A percentile compares a stretch with the other conserved stretches of the same genome.
These are phyloP conservation scores for Hypsibius dujardini DNA, from an alignment of 1,140 invertebrate genomes.

Conservation along the genomic window DNA sequence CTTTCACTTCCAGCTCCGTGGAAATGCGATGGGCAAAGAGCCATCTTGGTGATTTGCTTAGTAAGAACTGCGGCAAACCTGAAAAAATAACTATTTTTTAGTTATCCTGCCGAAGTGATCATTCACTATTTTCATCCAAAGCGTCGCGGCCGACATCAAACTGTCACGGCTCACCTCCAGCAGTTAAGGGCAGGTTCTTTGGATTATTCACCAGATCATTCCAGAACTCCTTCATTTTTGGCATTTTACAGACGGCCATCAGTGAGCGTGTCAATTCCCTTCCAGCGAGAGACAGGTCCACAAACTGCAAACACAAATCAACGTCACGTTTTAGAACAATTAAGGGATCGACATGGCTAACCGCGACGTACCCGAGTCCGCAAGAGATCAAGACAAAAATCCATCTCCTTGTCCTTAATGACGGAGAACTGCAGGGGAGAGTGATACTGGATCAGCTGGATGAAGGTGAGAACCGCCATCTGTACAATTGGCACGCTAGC, in stretches of 20 bases:
- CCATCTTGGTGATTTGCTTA: conserved; percentile 68
- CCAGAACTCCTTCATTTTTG: conserved; percentile 83
- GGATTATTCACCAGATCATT: conserved; percentile 73
- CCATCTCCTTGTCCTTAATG: conserved; percentile 76
- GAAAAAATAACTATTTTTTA: no score
- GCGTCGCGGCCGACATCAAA: no score
- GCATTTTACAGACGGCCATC: conserved; percentile 82
- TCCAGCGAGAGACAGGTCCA: conserved; percentile 71
- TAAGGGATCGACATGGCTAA: background rate
- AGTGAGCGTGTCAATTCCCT: conserved; percentile 74
- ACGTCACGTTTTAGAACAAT: no score
- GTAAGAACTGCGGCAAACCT: conserved; percentile 62
- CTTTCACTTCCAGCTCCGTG: conserved; percentile 89
- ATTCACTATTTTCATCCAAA: no score
- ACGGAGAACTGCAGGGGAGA: conserved; percentile 43
- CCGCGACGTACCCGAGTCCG: conserved; percentile 46
- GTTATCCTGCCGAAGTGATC: no score
- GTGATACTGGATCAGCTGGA: conserved; percentile 78
- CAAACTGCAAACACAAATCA: conserved; percentile 41
- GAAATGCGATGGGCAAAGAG: conserved; percentile 78
- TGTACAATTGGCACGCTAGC: conserved; percentile 71
- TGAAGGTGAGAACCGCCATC: conserved; percentile 72
- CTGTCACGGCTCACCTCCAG: no score
- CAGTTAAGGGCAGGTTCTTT: no score
- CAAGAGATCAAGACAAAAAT: conserved; percentile 65